A percentile compares a stretch with the other conserved stretches of the same genome.
Evolutionary conservation across 2,888 invertebrate genomes (phyloP).

Genomic region (Rhodophaea formosa): DNA sequence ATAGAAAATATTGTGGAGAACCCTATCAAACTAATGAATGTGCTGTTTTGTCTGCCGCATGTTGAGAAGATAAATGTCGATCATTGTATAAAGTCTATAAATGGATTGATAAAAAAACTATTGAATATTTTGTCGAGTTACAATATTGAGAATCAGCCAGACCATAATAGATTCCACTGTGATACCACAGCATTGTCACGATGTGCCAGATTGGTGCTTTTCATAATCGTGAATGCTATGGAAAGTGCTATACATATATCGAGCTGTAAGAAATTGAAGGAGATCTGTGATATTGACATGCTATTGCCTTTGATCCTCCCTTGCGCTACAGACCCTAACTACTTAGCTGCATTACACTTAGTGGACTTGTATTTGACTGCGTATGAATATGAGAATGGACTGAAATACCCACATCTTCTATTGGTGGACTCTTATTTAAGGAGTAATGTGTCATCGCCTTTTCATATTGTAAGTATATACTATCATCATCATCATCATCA

Average conservation of each 20-base stretch:
- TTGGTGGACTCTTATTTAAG: slow-evolving; percentile 79
- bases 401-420: slow-evolving; percentile 63
- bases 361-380: slow-evolving; percentile 79
- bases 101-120: slow-evolving; percentile 55
- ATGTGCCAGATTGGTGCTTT: slow-evolving; percentile 69
- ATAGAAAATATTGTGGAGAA: slow-evolving; percentile 58
- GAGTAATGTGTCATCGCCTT: slow-evolving; percentile 84
- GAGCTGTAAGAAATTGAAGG: slow-evolving; percentile 66
- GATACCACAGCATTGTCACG: slow-evolving; percentile 52
- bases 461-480: slow-evolving; percentile 80
- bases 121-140: slow-evolving; percentile 50
- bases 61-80: slow-evolving; percentile 68
- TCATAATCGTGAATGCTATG: slow-evolving; percentile 79
- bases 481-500: background rate
- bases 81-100: slow-evolving; percentile 49
- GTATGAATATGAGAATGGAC: slow-evolving; percentile 67
- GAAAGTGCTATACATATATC: slow-evolving; percentile 83
- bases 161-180: slow-evolving; percentile 52
- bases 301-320: slow-evolving; percentile 69
- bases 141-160: slow-evolving; percentile 51
- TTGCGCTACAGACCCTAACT: slow-evolving; percentile 66
- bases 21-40: slow-evolving; percentile 67
- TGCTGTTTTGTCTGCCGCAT: slow-evolving; percentile 81
- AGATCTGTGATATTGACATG: slow-evolving; percentile 65
- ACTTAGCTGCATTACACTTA: slow-evolving; percentile 72